Base-by-base conservation (phyloP, 64 coral and sea anemone species). In the Platygyra sinensis region DNA sequence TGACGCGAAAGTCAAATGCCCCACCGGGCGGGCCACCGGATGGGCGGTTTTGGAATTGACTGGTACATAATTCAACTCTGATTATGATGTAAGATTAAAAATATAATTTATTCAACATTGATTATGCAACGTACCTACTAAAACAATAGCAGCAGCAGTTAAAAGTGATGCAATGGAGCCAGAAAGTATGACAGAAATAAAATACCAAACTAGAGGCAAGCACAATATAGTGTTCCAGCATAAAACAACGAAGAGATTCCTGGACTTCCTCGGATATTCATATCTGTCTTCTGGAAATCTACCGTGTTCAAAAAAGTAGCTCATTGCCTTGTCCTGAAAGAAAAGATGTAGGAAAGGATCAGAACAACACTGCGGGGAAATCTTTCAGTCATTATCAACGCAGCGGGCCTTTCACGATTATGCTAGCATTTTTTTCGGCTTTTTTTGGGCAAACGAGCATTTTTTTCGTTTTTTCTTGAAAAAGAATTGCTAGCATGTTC, bases 271-370 rank as follows among this genome's bases (percentile, higher is more conserved):
- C 2, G 97, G 94, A 39, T 91, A 94, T 25, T 95, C 78, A 20
- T 90, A 62, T 74, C 67, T 86, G 16, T 95, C 81, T 62, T 79
- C 91, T 46, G 93, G 83, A 74, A 95, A 99, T 74, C 52, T 60
- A 50, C 94, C 91, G 62, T 99, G 87, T 67, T 91, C 85, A 50
- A 96, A 6, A 80, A 95, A 99, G 77, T 94, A 90, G 10, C 72
- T 87, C 97, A 99, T 91, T 38, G 60, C 73, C 86, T 96, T 36
- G 61, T 99, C 97, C 97, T 99, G 30, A 32, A 60, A 77, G 52
- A 13, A 94, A 84, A 83, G 10, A 29, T 1, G 51, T 27, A 79
- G 50, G 65, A 89, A 8, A 62, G 0, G 25, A 74, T 24, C 64
- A 24, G 72, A 32, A 25, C 50, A 72, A 50, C 57, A 62, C 54